Evolutionary conservation across 2,888 invertebrate genomes (phyloP), one percentile per base, ranked within the genome.

Genomic region (Drosophila borborema): DNA sequence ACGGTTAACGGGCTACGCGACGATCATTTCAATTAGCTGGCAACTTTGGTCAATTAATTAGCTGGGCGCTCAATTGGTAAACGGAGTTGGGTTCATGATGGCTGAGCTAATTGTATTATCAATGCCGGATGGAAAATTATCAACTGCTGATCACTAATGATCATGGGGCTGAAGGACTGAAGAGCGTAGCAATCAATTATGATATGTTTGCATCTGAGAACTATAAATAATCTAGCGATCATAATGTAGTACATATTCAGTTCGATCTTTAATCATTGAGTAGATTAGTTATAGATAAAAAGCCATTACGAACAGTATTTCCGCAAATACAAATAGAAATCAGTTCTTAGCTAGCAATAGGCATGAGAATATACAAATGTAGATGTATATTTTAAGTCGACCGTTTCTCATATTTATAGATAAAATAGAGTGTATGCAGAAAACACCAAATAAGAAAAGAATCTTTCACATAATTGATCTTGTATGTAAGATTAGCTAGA

Each of bases 1-100:
- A 87, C 89, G 85, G 89, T 85, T 89, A 76, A 77, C 75, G 71
- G 61, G 64, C 72, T 63, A 87, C 86, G 86, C 89, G 71, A 56
- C 41, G 60, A 65, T 83, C 87, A 89, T 87, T 80, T 81, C 87
- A 89, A 87, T 87, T 87, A 83, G 83, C 72, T 67, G 28, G 41
- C 38, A 54, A 64, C 60, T 51, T 31, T 18, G 55, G n/a, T 23
- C 75, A 78, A 79, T 78, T 79, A 78, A 79, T 78, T 75, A 79
- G 74, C 48, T 62, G 62, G 41, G 18, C 64, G 16, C 31, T 31
- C 61, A 64, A 40, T 62, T 41, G 36, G 9, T 23, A 62, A 62
- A 41, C 49, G 18, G 23, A 49, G 3, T 36, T 41, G 23, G 31
- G 45, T 31, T 41, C 23, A 64, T 34, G 54, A 18, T 28, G 48